Conservation (phyloP, 2,888 invertebrate genomes). For the Orthosia gracilis region DNA sequence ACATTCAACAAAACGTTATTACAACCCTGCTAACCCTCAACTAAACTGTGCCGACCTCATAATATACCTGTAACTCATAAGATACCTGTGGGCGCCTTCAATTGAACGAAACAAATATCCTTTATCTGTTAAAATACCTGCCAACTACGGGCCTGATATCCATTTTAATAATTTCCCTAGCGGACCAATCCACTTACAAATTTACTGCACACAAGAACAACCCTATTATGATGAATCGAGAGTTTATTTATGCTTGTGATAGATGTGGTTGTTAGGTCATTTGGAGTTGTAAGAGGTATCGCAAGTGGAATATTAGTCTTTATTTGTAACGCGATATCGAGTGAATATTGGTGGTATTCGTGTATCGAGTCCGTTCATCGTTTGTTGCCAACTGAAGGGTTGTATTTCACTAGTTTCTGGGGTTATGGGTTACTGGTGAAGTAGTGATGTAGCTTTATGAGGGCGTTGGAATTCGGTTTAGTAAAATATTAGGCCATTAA, state of each 20-base stretch:
- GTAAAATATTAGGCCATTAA: not conserved
- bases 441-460: slow-evolving; percentile 7
- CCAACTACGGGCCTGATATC: slow-evolving; percentile 75
- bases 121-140: slow-evolving; percentile 80
- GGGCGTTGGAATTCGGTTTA: not conserved
- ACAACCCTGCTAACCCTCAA: slow-evolving; percentile 9
- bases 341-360: slow-evolving; percentile 66
- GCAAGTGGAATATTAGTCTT: slow-evolving; percentile 74
- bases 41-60: slow-evolving; percentile 21
- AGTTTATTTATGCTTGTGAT: slow-evolving; percentile 28
- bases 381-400: slow-evolving; percentile 42
- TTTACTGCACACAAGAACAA: slow-evolving; percentile 24
- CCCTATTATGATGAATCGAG: not conserved
- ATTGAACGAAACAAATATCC: slow-evolving; percentile 77
- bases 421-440: slow-evolving; percentile 38
- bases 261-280: slow-evolving; percentile 29
- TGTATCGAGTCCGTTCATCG: slow-evolving; percentile 66
- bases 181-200: slow-evolving; percentile 66
- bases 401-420: slow-evolving; percentile 46
- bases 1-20: slow-evolving; percentile 35
- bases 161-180: slow-evolving; percentile 81
- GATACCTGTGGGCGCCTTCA: slow-evolving; percentile 55
- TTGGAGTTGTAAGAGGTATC: slow-evolving; percentile 71
- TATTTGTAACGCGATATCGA: slow-evolving; percentile 74
- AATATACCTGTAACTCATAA: slow-evolving; percentile 16